Evolutionary conservation across 2,113 vertebrate genomes (phyloP), one percentile per base, ranked within the genome.

Genomic region (Okapia johnstoni): DNA sequence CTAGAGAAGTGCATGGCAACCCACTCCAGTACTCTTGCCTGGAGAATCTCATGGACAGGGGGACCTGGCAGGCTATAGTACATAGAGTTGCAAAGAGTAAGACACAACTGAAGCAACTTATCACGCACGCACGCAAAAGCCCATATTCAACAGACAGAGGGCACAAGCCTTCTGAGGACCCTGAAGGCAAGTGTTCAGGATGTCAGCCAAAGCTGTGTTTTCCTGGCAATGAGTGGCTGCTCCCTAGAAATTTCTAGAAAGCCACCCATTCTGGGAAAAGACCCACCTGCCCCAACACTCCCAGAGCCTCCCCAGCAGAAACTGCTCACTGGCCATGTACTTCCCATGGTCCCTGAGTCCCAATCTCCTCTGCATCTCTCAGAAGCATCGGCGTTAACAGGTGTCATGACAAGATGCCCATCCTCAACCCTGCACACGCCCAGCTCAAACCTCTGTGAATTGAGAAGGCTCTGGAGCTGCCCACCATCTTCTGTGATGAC

Each of bases 401-500:
- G 17, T 52, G 26, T 50, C 28, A 6, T 2, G 0, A 25, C 14
- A 43, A 25, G 26, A 17, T 52, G 19, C 76, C 63, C 26, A 5
- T 40, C 36, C 28, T 77, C 52, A 17, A 26, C 77, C 50, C 50
- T 57, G 76, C 17, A 14, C 77, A 21, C 14, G 28, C 46, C 84
- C 57, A 40, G 73, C 61, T 36, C 55, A 25, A 66, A 80, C 25
- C 87, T 77, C 26, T 1, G 3, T 30, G 77, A 58, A 33, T 3
- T 2, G 8, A 87, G 52, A 76, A 52, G 60, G 40, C 30, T 60
- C 80, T 7, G 15, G 58, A 70, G 73, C 57, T 85, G 16, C 95
- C 95, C 84, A 66, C 54, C 84, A 21, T 19, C 80, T 80, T 89
- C 86, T 81, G 0, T 4, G 52, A 40, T 97, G 97, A 97, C 93